phyloP scores from a whole-genome alignment of 2,888 invertebrate genomes.

The Mamestra brassicae region DNA sequence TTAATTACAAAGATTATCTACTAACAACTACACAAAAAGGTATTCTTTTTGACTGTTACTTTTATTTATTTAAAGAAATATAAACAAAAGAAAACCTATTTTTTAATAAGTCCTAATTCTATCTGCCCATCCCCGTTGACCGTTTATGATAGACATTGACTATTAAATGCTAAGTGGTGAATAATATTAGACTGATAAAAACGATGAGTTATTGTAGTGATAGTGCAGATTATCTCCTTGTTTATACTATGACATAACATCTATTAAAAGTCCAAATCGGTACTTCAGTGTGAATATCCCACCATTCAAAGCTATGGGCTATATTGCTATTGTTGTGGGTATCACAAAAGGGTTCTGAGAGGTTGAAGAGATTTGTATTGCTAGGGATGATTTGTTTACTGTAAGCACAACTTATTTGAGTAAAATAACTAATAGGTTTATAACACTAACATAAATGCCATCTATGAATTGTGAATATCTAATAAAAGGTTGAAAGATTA shows the following conservation, averaged over 20 bases:
- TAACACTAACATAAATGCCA: neutral
- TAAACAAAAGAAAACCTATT: too few relatives aligned
- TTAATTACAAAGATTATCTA: neutral
- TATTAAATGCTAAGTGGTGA: neutral
- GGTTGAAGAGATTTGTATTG: neutral
- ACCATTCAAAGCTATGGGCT: neutral
- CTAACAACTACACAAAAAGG: neutral
- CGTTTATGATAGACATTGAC: neutral
- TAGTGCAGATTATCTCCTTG: constrained; percentile 8
- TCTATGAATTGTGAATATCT: neutral
- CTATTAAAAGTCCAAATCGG: neutral
- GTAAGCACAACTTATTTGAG: neutral
- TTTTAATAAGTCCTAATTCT: neutral
- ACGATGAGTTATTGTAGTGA: constrained; percentile 3
- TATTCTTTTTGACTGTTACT: too few relatives aligned
- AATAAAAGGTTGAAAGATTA: neutral
- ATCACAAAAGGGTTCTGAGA: neutral
- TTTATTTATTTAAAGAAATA: too few relatives aligned
- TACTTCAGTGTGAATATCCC: neutral
- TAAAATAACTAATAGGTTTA: neutral
- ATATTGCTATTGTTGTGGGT: neutral
- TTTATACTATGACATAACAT: neutral
- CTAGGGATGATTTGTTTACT: neutral
- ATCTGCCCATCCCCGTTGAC: neutral
- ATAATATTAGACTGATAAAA: neutral